These are phyloP conservation scores for Microctonus brassicae DNA, from an alignment of 2,888 invertebrate genomes.

Conservation along the genomic window DNA sequence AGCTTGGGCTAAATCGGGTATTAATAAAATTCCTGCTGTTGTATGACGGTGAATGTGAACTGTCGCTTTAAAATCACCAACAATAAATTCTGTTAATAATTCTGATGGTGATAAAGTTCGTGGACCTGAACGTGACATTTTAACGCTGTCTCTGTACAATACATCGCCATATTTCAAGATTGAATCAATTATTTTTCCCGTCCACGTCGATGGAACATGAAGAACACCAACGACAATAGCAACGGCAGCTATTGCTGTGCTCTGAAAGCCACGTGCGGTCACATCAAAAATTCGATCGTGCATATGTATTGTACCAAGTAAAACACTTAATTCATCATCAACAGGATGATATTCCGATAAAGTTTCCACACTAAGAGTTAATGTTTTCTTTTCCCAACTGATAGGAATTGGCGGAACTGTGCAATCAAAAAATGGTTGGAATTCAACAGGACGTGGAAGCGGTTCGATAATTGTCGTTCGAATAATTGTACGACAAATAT, in stretches of 20 bases:
- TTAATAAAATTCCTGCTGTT: slow-evolving; percentile 55
- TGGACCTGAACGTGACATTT: slow-evolving; percentile 48
- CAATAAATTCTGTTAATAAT: slow-evolving; percentile 57
- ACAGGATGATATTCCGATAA: slow-evolving; percentile 49
- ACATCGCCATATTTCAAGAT: slow-evolving; percentile 77
- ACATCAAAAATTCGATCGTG: slow-evolving; percentile 47
- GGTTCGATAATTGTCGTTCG: slow-evolving; percentile 56
- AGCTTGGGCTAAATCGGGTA: slow-evolving; percentile 60
- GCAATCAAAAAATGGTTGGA: slow-evolving; percentile 53
- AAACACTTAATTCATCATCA: slow-evolving; percentile 53
- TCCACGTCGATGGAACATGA: slow-evolving; percentile 74
- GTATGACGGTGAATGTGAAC: slow-evolving; percentile 54
- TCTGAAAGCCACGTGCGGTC: slow-evolving; percentile 67
- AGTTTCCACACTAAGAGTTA: slow-evolving; percentile 53
- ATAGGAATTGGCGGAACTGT: slow-evolving; percentile 47
- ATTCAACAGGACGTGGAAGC: slow-evolving; percentile 59
- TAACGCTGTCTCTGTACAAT: slow-evolving; percentile 70
- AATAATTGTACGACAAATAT: slow-evolving; percentile 54
- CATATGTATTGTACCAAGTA: slow-evolving; percentile 55
- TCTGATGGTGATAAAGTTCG: slow-evolving; percentile 59
- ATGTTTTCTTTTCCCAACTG: slow-evolving; percentile 41
- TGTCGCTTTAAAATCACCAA: slow-evolving; percentile 59
- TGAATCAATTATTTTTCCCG: slow-evolving; percentile 73
- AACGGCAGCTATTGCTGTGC: slow-evolving; percentile 73
- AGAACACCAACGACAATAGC: slow-evolving; percentile 74